These are phyloP conservation scores for Manis crassicaudata DNA, from an alignment of 2,797 vertebrate species.

Conservation along the genomic window DNA sequence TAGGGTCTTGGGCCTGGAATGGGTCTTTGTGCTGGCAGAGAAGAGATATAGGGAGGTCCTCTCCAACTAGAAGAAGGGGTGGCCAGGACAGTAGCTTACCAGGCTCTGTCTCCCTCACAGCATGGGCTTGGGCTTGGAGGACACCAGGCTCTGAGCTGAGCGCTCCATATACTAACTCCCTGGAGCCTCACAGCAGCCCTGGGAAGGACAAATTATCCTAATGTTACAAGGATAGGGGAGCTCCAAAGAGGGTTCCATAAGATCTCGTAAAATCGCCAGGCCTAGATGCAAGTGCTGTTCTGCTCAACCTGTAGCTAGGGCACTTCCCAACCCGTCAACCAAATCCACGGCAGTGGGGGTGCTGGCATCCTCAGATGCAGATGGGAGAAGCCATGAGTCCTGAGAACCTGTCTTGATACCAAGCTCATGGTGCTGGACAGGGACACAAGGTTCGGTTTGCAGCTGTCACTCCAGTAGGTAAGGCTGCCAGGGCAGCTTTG, in stretches of 20 bases:
- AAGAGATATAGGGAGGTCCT: fast-evolving
- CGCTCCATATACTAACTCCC: not conserved
- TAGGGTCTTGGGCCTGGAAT: fast-evolving
- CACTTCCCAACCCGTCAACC: too few relatives aligned
- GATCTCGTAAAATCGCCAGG: not conserved
- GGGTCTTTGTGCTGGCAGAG: not conserved
- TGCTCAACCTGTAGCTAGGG: not conserved
- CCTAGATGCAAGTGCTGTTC: not conserved
- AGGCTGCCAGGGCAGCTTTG: not conserved
- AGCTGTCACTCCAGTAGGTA: not conserved
- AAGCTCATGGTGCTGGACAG: fast-evolving
- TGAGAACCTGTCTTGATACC: not conserved
- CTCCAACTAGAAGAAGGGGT: not conserved
- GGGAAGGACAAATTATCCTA: fast-evolving
- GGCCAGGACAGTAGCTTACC: fast-evolving
- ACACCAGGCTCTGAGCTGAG: not conserved
- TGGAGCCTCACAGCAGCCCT: not conserved
- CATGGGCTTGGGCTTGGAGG: fast-evolving
- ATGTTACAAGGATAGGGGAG: not conserved
- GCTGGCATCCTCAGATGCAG: not conserved
- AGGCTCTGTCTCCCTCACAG: not conserved
- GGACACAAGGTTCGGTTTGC: not conserved
- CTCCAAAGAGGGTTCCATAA: not conserved
- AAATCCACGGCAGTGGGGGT: not conserved
- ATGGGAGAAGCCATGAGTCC: not conserved